These are phyloP conservation scores for Siphonodentalium dalli DNA, from an alignment of 2,888 invertebrate genomes.

Conservation along the genomic window DNA sequence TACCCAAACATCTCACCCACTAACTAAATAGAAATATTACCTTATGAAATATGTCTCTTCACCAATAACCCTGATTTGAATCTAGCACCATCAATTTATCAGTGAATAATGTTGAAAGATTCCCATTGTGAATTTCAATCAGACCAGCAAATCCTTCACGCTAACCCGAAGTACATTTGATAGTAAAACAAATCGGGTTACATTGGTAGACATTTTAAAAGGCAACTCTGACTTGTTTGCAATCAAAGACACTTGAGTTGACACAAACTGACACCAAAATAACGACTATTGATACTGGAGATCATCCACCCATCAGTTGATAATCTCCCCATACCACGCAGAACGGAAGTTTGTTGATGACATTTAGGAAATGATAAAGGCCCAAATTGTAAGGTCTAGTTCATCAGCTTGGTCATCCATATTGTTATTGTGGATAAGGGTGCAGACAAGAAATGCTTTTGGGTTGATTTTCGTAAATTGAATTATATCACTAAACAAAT, in stretches of 20 bases:
- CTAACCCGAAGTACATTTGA: slow-evolving; percentile 7
- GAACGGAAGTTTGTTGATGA: slow-evolving; percentile 25
- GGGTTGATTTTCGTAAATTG: slow-evolving; percentile 9
- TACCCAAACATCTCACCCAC: slow-evolving; percentile 2
- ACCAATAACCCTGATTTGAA: slow-evolving; percentile 9
- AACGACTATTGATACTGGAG: slow-evolving; percentile 26
- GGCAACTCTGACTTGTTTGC: slow-evolving; percentile 24
- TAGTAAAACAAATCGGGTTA: slow-evolving; percentile 2
- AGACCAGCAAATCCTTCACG: slow-evolving; percentile 10
- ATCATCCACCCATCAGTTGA: slow-evolving; percentile 17
- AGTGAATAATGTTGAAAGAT: slow-evolving; percentile 2
- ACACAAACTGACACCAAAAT: slow-evolving; percentile 18
- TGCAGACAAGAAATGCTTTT: too few species aligned
- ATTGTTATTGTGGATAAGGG: slow-evolving; percentile 22
- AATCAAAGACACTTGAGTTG: slow-evolving; percentile 15
- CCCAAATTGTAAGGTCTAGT: slow-evolving; percentile 20
- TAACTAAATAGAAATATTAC: background rate
- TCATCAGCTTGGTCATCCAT: slow-evolving; percentile 25
- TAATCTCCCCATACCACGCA: slow-evolving; percentile 19
- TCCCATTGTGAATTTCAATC: slow-evolving; percentile 11
- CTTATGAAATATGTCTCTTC: slow-evolving; percentile 11
- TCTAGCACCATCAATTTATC: background rate
- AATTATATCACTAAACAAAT: too few species aligned
- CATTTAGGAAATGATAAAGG: slow-evolving; percentile 28
- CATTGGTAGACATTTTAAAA: too few species aligned